A percentile compares a stretch with the other conserved stretches of the same genome.
Conservation (phyloP, 2,888 invertebrate species). For the Apantesis nais region DNA sequence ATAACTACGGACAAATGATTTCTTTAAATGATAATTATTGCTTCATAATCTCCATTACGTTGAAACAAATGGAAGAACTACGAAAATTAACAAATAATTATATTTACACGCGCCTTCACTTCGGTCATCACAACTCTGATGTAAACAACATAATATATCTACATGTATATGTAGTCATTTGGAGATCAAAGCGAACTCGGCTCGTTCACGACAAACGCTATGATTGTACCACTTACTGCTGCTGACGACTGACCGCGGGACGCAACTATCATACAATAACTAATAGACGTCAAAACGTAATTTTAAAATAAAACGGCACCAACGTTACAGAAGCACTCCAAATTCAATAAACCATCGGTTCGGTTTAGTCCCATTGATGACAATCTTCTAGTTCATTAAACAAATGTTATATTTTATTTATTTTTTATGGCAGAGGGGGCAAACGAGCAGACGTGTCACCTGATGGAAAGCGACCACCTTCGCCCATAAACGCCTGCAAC, state of each 20-base stretch:
- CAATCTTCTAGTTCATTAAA: neutral
- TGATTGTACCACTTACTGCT: neutral
- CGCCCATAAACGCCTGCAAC: too few relatives aligned
- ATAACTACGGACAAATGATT: constrained; percentile 61
- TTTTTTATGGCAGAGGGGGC: too few relatives aligned
- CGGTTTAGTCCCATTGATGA: constrained; percentile 21
- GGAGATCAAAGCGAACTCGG: constrained; percentile 1
- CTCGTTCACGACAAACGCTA: neutral
- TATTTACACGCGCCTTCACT: constrained; percentile 43
- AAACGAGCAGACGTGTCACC: too few relatives aligned
- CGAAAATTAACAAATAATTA: constrained; percentile 36
- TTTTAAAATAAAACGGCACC: constrained; percentile 56
- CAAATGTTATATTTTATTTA: too few relatives aligned
- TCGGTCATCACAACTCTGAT: constrained; percentile 18
- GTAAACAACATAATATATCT: neutral
- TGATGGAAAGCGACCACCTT: too few relatives aligned
- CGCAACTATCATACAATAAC: constrained; percentile 34
- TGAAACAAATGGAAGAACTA: constrained; percentile 67
- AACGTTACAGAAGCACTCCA: constrained; percentile 61
- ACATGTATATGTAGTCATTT: neutral
- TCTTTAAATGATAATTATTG: constrained; percentile 68
- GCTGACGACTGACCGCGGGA: constrained; percentile 8
- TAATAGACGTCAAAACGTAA: constrained; percentile 25
- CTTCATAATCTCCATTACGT: constrained; percentile 63
- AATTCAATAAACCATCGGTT: constrained; percentile 19